These are phyloP conservation scores for Cheilinus undulatus DNA, from an alignment of 2,113 vertebrate species.

Conservation along the genomic window DNA sequence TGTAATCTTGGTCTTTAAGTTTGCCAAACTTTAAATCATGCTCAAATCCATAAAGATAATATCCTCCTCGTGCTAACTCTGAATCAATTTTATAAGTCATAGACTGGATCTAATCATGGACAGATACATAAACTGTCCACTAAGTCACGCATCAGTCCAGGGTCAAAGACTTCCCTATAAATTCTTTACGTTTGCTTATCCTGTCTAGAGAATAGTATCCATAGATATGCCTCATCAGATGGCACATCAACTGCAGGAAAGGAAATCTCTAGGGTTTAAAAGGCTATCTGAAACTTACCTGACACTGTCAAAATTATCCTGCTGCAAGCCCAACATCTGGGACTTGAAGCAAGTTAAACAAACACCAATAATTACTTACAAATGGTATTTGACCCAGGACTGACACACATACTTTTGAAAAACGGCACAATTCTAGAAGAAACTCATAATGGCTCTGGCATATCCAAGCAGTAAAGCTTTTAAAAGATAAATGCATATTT, in stretches of 20 bases:
- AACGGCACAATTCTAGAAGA: conserved; percentile 46
- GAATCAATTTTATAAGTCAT: conserved; percentile 53
- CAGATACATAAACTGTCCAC: conserved; percentile 32
- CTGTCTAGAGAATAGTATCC: background rate
- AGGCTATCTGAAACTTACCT: conserved; percentile 38
- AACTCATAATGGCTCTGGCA: conserved; percentile 36
- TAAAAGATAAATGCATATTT: conserved; percentile 40
- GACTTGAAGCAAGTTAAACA: conserved; percentile 56
- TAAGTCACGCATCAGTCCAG: conserved; percentile 17
- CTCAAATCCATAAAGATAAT: conserved; percentile 60
- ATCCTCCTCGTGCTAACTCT: conserved; percentile 48
- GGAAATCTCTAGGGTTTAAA: conserved; percentile 19
- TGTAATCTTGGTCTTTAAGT: conserved; percentile 40
- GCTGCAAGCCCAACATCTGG: conserved; percentile 53
- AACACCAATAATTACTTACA: conserved; percentile 68
- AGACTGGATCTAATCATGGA: conserved; percentile 37
- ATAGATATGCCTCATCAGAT: background rate
- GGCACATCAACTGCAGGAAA: conserved; percentile 12
- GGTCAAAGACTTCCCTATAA: conserved; percentile 10
- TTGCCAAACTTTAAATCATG: conserved; percentile 53
- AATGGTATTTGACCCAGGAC: conserved; percentile 61
- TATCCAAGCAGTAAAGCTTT: conserved; percentile 40
- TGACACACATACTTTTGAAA: conserved; percentile 55
- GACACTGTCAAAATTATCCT: conserved; percentile 37
- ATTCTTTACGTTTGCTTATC: conserved; percentile 8